Base-by-base conservation (phyloP, 2,113 vertebrate species). In the Ivindomyrus marchei region DNA sequence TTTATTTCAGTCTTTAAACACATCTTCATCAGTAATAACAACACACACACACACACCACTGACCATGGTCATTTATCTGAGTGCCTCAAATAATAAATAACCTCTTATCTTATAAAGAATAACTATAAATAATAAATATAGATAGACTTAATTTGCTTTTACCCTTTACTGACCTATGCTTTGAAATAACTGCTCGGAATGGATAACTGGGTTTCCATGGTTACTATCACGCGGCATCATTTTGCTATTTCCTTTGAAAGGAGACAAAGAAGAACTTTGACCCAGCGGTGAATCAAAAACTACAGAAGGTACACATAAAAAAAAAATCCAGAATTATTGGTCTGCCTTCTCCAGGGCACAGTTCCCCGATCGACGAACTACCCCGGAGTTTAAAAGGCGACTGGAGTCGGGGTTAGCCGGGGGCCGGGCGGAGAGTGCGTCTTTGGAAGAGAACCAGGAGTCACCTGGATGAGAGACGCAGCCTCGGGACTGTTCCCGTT, bases 141-240 rank as follows among this genome's bases (percentile, higher is more conserved):
- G 88, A 88, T 89, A 80, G 88, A 85, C 90, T 90, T 87, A 80
- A 92, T 94, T 92, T 91, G 91, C 88, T 92, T 94, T 93, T 92
- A 92, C 92, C 91, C 92, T 91, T 91, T 84, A 50, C 89, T 89
- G 89, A 92, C 91, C 85, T 31, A 89, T 87, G 90, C 89, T 90
- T 86, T 92, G 5, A 91, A 90, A 91, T 91, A 87, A 56, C 90
- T 90, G 36, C 84, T 42, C 66, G 58, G 27, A 42, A 66, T 21
- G 56, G 50, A 62, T n/a, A 77, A 6, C 31, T 52, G 84, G 0
- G 91, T 94, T 94, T 47, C 93, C 93, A 93, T 94, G 90, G 94
- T 62, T 91, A 95, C 94, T 88, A 91, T 94, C 93, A 92, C 31
- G 1, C 49, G 53, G 80, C 24, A 89, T 39, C 50, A 21, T 62